Evolutionary conservation across 1,140 invertebrate species (phyloP), one percentile per base, ranked within the genome.

Genomic region (Saccostrea cuccullata): DNA sequence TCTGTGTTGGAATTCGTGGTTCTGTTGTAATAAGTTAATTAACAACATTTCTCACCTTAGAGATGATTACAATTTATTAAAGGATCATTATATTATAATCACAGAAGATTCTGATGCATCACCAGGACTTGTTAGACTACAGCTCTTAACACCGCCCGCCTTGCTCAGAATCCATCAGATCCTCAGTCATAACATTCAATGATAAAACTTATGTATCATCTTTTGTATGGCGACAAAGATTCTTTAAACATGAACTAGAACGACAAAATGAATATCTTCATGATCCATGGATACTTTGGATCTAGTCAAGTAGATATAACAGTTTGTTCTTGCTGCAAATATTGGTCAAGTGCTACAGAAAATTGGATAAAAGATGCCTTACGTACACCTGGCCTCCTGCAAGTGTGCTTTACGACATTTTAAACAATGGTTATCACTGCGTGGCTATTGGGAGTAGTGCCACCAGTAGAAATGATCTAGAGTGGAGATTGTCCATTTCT

Each of bases 401-500:
- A 17, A 15, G 55, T 2, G 40, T 73, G 12, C 20, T 84, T 40
- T 4, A 56, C 12, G 56, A 20, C 9, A 88, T 88, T 13, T 26
- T 84, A 23, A 36, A 84, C 8, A 60, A 88, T 56, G 87, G 82
- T 3, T 60, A 58, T 58, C 83, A 77, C 23, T 88, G 84, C 56
- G 83, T 88, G 6, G 82, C 87, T 5, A 12, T 88, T 0, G 87
- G 87, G 20, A 4, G 8, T 20, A 70, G 73, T 8, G 9, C 15
- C 1, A 64, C 9, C 3, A 55, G 36, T 12, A 3, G 11, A 64
- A 40, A 60, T 36, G 84, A 85, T 30, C 3, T 88, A 55, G 87
- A 85, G 36, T 88, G 83, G 87, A 83, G 87, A 26, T 17, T 88
- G 12, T 88, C 87, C 9, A 85, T 88, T 36, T 88, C 87, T 2